Conservation (phyloP, 1,140 invertebrate species). For the Hetaerina americana region DNA sequence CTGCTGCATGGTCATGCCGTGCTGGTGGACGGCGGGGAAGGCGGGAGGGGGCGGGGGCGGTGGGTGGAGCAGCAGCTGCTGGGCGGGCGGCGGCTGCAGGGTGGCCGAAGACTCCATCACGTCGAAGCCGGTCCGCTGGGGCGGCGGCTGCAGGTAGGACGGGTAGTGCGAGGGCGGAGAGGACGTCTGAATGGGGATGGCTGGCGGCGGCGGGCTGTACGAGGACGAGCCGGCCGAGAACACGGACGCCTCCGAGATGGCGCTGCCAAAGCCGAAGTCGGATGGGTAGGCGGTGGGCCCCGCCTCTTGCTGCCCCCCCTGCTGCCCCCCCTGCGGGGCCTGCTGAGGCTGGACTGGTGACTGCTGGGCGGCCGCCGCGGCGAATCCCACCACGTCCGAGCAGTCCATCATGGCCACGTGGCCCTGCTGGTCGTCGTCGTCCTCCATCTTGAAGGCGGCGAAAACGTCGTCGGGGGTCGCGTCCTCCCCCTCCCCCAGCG, state of each 20-base stretch:
- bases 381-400: background rate
- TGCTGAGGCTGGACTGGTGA: constrained; percentile 21
- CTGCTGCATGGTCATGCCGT: constrained; percentile 17
- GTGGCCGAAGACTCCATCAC: background rate
- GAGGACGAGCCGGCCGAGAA: background rate
- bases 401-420: background rate
- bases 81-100: background rate
- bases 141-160: constrained; percentile 5
- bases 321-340: background rate
- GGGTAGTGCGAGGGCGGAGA: constrained; percentile 4
- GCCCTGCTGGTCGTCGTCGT: constrained; percentile 17
- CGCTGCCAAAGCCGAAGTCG: background rate
- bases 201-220: constrained; percentile 20
- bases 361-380: constrained; percentile 10
- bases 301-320: background rate
- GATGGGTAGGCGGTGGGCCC: background rate
- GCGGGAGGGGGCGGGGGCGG: constrained; percentile 22
- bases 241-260: background rate
- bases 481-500: constrained; percentile 13
- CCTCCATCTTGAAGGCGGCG: constrained; percentile 11
- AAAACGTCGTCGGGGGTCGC: constrained; percentile 16
- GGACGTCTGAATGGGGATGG: background rate
- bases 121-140: constrained; percentile 12
- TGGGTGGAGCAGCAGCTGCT: constrained; percentile 1
- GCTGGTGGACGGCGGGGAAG: constrained; percentile 19